Base-by-base conservation (phyloP, 2,888 invertebrate species). In the Hecatera dysodea region DNA sequence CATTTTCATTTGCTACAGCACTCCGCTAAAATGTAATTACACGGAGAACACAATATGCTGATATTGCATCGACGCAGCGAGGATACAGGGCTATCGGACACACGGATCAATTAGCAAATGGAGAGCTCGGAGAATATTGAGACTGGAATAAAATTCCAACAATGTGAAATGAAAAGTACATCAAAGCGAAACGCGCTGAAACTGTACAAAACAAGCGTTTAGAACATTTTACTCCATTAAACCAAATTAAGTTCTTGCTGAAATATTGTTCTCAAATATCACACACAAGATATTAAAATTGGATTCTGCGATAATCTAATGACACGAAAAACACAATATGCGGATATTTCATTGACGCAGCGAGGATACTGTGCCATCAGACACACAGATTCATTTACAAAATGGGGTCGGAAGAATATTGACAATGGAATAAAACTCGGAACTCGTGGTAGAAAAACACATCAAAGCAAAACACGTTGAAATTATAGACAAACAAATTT, bases 1-100 rank as follows among this genome's bases (percentile, higher is more conserved):
- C 78, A 77, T 61, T 72, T 71, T 76, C 83, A 75, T 78, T 79
- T 72, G 77, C 72, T 57, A 61, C 75, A 75, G 73, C 79, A 85
- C 83, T 85, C 76, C 11, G 83, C 76, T 81, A 56, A 76, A 81
- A 85, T 84, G 79, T 81, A 83, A 84, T 84, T 81, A 84, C 81
- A 72, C 29, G 64, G 72, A 65, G 75, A 79, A 76, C 81, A 81
- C 83, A 84, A 82, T 84, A 75, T 73, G 77, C 85, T 81, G 85
- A 79, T 83, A 81, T 84, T 83, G 79, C 73, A 73, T 64, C 67
- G 29, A 46, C 69, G 71, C 57, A 71, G 67, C 65, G 60, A 74
- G 71, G 69, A 67, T 73, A 75, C 75, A 79, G 46, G 33, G 59
- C 52, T 46, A 64, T 70, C 50, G 62, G 60, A 63, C 59, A 57